phyloP scores from a whole-genome alignment of 2,113 vertebrate species.

The Pterocles gutturalis region DNA sequence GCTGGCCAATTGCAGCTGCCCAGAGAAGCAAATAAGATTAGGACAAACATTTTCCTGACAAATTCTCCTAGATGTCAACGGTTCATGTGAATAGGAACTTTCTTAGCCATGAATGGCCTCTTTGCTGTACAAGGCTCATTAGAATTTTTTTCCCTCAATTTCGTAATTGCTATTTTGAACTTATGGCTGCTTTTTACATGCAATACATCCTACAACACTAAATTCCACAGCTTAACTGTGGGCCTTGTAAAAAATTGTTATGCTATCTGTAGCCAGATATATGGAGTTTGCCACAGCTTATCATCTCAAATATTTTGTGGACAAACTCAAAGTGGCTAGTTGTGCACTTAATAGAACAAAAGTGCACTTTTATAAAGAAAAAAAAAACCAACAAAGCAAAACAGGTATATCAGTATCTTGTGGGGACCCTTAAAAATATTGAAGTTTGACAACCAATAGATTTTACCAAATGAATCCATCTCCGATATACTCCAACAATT shows the following conservation, averaged over 20 bases:
- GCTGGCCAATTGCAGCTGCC: not conserved
- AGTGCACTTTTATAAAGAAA: accelerated
- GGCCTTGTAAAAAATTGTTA: not conserved
- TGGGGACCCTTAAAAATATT: not conserved
- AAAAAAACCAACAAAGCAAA: not conserved
- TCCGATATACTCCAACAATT: accelerated
- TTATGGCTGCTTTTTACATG: not conserved
- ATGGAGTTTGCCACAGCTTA: not conserved
- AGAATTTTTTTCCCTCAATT: not conserved
- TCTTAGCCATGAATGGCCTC: not conserved
- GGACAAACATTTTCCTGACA: not conserved
- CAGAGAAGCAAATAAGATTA: not conserved
- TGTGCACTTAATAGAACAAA: not conserved
- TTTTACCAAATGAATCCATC: not conserved
- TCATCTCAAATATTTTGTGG: accelerated
- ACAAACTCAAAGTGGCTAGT: not conserved
- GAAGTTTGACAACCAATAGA: not conserved
- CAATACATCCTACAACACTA: not conserved
- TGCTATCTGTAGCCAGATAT: not conserved
- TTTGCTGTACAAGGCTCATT: not conserved
- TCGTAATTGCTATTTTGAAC: not conserved
- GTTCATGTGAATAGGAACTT: accelerated
- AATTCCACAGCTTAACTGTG: not conserved
- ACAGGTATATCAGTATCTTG: not conserved
- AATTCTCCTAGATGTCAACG: not conserved